phyloP scores from a whole-genome alignment of 2,113 vertebrate genomes.

The Trachemys scripta region DNA sequence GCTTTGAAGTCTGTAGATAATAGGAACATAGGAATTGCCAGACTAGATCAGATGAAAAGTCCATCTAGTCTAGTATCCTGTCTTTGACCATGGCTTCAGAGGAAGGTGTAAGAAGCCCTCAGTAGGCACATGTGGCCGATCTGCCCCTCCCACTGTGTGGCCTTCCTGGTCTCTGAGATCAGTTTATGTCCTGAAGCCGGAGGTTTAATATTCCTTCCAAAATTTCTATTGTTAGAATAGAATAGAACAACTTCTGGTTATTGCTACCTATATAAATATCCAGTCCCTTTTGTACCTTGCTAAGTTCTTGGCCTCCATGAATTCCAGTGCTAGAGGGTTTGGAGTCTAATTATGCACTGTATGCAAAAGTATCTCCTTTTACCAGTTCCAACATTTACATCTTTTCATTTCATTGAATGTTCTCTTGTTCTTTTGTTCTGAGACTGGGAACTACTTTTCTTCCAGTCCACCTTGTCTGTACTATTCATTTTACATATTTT shows the following conservation, averaged over 20 bases:
- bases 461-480: not conserved
- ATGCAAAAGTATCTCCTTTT: not conserved
- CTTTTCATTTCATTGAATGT: not conserved
- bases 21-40: not conserved
- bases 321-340: not conserved
- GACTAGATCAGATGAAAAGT: not conserved
- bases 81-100: not conserved
- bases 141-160: not conserved
- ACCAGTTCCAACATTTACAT: not conserved
- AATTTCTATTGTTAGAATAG: not conserved
- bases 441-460: not conserved
- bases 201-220: not conserved
- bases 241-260: not conserved
- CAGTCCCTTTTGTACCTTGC: not conserved
- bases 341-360: not conserved
- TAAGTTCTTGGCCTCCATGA: not conserved
- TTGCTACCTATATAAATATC: not conserved
- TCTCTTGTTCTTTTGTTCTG: not conserved
- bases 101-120: not conserved
- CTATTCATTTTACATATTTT: not conserved
- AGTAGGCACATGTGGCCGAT: not conserved
- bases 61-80: not conserved
- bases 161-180: not conserved
- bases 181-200: not conserved
- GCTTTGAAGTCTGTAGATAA: conserved; percentile 3